phyloP scores from a whole-genome alignment of 2,113 vertebrate genomes.

The Gallinago paraguaiae region DNA sequence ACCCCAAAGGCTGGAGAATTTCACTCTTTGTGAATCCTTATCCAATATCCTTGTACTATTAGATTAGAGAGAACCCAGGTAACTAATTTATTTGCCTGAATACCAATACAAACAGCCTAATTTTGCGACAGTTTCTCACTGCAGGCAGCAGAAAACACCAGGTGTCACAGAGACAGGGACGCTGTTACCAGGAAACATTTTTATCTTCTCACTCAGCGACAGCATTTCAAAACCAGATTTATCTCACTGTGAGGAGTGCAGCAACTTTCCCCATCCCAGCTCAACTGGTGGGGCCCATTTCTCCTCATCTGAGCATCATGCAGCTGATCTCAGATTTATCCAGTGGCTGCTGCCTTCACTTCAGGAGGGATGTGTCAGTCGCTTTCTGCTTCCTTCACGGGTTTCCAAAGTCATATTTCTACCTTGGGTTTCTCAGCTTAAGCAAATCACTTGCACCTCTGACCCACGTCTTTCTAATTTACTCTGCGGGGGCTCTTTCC shows the following conservation, averaged over 20 bases:
- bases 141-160: background rate
- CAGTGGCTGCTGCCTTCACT: background rate
- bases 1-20: background rate
- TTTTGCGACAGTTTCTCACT: background rate
- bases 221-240: background rate
- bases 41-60: background rate
- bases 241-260: background rate
- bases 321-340: background rate
- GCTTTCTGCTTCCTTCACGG: background rate
- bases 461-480: background rate
- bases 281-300: background rate
- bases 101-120: background rate
- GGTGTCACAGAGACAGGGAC: background rate
- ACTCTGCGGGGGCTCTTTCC: background rate
- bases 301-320: background rate
- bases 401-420: background rate
- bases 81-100: background rate
- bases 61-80: background rate
- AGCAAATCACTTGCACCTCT: background rate
- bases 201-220: background rate
- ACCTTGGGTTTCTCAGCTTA: conserved; percentile 1
- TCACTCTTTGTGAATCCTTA: background rate
- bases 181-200: background rate
- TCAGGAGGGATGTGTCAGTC: background rate
- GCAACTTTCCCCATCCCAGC: rapidly evolving